These are phyloP conservation scores for Drosophila testacea DNA, from an alignment of 2,888 invertebrate genomes.

Conservation along the genomic window DNA sequence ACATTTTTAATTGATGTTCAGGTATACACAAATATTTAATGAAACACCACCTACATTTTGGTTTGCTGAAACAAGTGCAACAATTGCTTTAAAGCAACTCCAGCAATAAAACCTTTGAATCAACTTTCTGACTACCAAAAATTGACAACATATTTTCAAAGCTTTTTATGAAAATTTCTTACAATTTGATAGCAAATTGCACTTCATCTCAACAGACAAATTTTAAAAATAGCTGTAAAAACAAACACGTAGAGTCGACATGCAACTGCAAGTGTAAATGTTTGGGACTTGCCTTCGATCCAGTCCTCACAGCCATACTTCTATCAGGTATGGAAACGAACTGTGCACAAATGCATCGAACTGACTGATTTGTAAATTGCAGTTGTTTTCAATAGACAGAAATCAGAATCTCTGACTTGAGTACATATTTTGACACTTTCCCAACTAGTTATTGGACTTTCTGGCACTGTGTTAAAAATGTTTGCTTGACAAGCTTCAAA, in stretches of 20 bases:
- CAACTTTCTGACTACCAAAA: background rate
- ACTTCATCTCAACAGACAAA: background rate
- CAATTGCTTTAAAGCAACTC: too few relatives aligned
- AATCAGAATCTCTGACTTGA: conserved; percentile 10
- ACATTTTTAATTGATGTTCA: too few relatives aligned
- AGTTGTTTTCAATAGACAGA: conserved; percentile 24
- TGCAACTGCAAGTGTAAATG: background rate
- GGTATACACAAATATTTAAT: too few relatives aligned
- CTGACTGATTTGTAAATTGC: conserved; percentile 41
- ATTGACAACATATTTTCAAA: background rate
- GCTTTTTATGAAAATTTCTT: background rate
- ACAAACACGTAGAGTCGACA: background rate
- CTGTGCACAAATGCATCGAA: conserved; percentile 32
- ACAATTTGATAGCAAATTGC: background rate
- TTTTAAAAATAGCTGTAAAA: background rate
- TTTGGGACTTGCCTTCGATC: background rate
- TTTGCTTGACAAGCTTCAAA: conserved; percentile 4
- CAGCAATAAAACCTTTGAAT: too few relatives aligned
- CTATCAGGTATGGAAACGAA: conserved; percentile 12
- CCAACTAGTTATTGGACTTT: conserved; percentile 25
- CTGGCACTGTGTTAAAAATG: conserved; percentile 3
- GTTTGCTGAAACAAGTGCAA: too few relatives aligned
- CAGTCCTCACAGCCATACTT: background rate
- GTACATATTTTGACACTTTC: conserved; percentile 36
- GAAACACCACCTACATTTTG: too few relatives aligned